Evolutionary conservation across 2,888 invertebrate species (phyloP).

Genomic region (Leptinotarsa juncta): DNA sequence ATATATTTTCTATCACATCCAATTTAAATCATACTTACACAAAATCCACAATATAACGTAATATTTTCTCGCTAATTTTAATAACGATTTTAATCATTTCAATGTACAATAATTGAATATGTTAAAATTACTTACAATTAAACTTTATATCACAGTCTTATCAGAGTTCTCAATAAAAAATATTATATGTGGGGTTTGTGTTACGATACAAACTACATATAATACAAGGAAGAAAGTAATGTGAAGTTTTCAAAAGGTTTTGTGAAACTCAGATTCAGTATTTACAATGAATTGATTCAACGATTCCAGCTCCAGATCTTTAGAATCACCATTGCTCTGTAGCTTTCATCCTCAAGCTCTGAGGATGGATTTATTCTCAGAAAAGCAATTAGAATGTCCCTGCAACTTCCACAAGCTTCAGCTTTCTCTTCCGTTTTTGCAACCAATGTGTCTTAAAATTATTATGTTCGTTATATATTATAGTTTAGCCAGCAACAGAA

Average conservation of each 20-base stretch:
- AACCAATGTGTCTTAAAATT: too few relatives aligned
- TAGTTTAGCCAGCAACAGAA: too few relatives aligned
- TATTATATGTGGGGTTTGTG: slow-evolving; percentile 59
- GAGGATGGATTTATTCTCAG: too few relatives aligned
- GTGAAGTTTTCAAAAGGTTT: slow-evolving; percentile 3
- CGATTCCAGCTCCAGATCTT: too few relatives aligned
- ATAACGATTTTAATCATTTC: slow-evolving; percentile 42
- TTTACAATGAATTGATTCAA: too few relatives aligned
- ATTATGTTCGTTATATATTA: too few relatives aligned
- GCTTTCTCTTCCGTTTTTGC: too few relatives aligned
- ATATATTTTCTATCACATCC: slow-evolving; percentile 61
- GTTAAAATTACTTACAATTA: slow-evolving; percentile 59
- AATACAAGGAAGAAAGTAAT: slow-evolving; percentile 36
- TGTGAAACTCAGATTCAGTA: too few relatives aligned
- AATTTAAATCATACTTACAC: slow-evolving; percentile 54
- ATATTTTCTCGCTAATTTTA: slow-evolving; percentile 47
- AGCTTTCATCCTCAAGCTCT: too few relatives aligned
- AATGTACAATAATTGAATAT: slow-evolving; percentile 57
- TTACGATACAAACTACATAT: slow-evolving; percentile 39
- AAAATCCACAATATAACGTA: slow-evolving; percentile 60
- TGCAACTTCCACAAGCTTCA: too few relatives aligned
- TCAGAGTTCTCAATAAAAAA: slow-evolving; percentile 61
- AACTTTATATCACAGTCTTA: slow-evolving; percentile 63
- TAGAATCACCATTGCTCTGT: too few relatives aligned
- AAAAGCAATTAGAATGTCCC: too few relatives aligned